Conservation (phyloP, 2,888 invertebrate species). For the Agrotis exclamationis region DNA sequence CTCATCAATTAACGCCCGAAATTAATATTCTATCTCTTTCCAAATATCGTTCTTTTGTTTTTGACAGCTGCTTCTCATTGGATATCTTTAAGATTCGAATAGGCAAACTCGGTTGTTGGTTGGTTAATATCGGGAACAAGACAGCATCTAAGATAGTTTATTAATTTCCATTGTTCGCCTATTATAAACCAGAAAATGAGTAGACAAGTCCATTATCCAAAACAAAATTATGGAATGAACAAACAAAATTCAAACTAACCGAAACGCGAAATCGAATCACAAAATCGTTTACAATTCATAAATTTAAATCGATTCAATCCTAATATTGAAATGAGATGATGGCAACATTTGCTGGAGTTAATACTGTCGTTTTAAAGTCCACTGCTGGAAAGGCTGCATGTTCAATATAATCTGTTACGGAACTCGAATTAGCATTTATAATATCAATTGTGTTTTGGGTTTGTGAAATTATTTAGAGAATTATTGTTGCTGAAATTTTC, state of each 20-base stretch:
- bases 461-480: slow-evolving; percentile 25
- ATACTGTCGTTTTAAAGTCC: slow-evolving; percentile 57
- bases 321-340: slow-evolving; percentile 63
- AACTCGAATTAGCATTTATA: slow-evolving; percentile 43
- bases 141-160: too few relatives aligned
- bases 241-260: slow-evolving; percentile 49
- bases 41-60: too few relatives aligned
- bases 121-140: too few relatives aligned
- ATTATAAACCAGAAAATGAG: neutral
- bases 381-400: slow-evolving; percentile 41
- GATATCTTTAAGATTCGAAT: too few relatives aligned
- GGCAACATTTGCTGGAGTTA: slow-evolving; percentile 57
- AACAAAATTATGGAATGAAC: slow-evolving; percentile 19
- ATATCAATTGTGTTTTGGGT: slow-evolving; percentile 47
- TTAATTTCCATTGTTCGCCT: too few relatives aligned
- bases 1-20: too few relatives aligned
- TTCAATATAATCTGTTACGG: slow-evolving; percentile 39
- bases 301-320: slow-evolving; percentile 67
- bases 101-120: too few relatives aligned
- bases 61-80: too few relatives aligned
- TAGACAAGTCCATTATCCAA: neutral
- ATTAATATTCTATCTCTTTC: too few relatives aligned
- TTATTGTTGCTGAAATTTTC: slow-evolving; percentile 3
- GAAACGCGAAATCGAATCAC: slow-evolving; percentile 50
- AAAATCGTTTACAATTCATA: slow-evolving; percentile 63